Evolutionary conservation across 2,888 invertebrate species (phyloP), one percentile per base, ranked within the genome.

Genomic region (Leptura quadrifasciata): DNA sequence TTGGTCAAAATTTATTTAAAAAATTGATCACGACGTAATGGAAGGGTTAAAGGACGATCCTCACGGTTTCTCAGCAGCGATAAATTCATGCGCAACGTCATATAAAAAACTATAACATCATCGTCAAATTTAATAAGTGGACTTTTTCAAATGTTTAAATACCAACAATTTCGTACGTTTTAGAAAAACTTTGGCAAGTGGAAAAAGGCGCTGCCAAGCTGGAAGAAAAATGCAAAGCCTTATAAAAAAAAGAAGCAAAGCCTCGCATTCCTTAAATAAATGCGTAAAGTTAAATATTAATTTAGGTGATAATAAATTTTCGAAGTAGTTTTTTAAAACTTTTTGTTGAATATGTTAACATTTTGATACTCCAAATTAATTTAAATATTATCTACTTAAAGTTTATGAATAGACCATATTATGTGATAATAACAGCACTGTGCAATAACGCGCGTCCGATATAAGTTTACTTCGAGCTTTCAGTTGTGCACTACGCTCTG

Each of bases 21-120:
- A 60, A 17, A 17, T 71, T 17, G 24, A 47, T 20, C 6, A 39
- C 10, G 21, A 71, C 1, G 71, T 71, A 21, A 71, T 17, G 61
- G 47, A 35, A 71, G 71, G 71, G 2, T 47, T 71, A 21, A 39
- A 71, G 15, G 71, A 71, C 17, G 71, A 71, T 47, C 61, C 71
- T 15, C 20, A 4, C n/a, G 71, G 61, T 35, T 71, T 71, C 52
- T 47, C 71, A 61, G 47, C 61, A 71, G 71, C 71, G 9, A 47
- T 71, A 47, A 21, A 61, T 39, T 35, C 71, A 47, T 71, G 71
- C 61, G 9, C 15, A 20, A 47, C 61, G 15, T 1, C 71, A 21
- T 71, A 47, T 61, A 35, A 39, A 71, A 71, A 61, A 71, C 61
- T 39, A 61, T 71, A 20, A 71, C 8, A 15, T 71, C 71, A 6